These are phyloP conservation scores for Ochropacha duplaris DNA, from an alignment of 2,888 invertebrate species.

Conservation along the genomic window DNA sequence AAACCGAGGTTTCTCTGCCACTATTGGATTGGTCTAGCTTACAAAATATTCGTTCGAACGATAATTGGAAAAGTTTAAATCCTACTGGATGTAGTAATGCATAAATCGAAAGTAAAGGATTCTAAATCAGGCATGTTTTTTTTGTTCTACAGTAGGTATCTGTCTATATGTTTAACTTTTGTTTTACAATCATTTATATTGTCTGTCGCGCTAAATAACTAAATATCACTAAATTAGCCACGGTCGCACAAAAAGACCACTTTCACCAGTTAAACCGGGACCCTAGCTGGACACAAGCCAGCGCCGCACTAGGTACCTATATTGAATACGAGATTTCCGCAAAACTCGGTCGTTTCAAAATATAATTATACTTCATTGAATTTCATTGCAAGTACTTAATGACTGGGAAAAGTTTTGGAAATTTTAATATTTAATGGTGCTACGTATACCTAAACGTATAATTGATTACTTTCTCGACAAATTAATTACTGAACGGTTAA, in stretches of 20 bases:
- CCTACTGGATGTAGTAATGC: too few relatives aligned
- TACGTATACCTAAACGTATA: not conserved
- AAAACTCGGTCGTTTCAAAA: slow-evolving; percentile 2
- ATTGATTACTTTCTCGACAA: not conserved
- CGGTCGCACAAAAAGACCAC: slow-evolving; percentile 28
- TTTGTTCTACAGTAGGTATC: too few relatives aligned
- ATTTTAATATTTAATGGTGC: not conserved
- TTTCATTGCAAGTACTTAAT: not conserved
- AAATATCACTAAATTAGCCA: not conserved
- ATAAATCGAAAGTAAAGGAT: too few relatives aligned
- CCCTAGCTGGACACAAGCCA: slow-evolving; percentile 45
- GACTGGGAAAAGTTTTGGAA: not conserved
- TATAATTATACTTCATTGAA: not conserved
- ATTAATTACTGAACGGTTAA: too few relatives aligned
- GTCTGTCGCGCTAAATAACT: too few relatives aligned
- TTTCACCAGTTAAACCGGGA: slow-evolving; percentile 37
- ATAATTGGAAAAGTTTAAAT: not conserved
- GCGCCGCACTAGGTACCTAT: slow-evolving; percentile 35
- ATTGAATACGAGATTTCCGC: slow-evolving; percentile 18
- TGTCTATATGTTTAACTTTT: not conserved
- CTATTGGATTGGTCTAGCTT: not conserved
- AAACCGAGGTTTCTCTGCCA: not conserved
- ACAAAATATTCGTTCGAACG: not conserved
- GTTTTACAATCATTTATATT: not conserved
- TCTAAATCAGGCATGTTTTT: too few relatives aligned